Percentiles rank a stretch among this genome's conserved stretches.
phyloP scores from a whole-genome alignment of 2,113 vertebrate species.

The Papio anubis region DNA sequence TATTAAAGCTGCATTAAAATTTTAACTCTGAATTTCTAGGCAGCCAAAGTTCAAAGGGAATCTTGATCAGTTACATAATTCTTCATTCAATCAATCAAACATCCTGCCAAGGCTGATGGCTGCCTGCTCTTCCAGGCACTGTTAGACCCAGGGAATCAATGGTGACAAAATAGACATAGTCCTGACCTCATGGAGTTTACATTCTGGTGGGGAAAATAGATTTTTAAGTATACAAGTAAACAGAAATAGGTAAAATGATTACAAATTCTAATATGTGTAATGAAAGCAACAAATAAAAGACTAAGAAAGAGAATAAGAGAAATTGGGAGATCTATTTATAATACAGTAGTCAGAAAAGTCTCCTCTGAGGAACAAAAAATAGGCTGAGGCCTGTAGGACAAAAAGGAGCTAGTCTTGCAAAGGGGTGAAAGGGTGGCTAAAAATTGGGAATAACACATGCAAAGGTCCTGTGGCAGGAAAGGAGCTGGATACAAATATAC shows the following conservation, averaged over 20 bases:
- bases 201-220: neutral
- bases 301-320: neutral
- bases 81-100: neutral
- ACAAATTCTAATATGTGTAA: neutral
- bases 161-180: neutral
- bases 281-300: neutral
- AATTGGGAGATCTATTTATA: neutral
- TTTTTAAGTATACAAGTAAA: neutral
- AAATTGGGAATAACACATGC: neutral
- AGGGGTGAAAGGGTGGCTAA: too few relatives aligned
- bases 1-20: neutral
- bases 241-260: neutral
- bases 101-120: neutral
- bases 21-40: neutral
- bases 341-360: neutral
- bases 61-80: neutral
- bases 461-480: neutral
- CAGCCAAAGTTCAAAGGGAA: neutral
- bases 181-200: neutral
- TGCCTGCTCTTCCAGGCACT: neutral
- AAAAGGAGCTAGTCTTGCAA: neutral
- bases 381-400: neutral
- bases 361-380: neutral
- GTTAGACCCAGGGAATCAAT: neutral
- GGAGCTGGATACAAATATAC: neutral